These are phyloP conservation scores for Leptarthrus brevirostris DNA, from an alignment of 2,888 invertebrate species.

Conservation along the genomic window DNA sequence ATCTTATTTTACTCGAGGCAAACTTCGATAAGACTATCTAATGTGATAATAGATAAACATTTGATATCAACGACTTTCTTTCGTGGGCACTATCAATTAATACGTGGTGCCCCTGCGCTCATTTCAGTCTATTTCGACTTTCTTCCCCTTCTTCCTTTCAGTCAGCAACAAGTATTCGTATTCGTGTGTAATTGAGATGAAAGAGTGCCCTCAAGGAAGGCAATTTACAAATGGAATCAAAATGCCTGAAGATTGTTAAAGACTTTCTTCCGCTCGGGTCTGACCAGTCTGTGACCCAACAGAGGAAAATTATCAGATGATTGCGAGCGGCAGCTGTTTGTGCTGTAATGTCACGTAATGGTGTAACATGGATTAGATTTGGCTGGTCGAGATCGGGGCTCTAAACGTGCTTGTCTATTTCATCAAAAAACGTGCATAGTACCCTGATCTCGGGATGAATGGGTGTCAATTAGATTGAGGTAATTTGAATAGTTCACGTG, in stretches of 20 bases:
- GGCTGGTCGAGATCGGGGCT: not conserved
- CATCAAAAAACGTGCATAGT: not conserved
- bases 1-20: slow-evolving; percentile 12
- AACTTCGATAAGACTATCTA: slow-evolving; percentile 30
- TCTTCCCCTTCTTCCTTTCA: not conserved
- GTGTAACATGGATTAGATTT: not conserved
- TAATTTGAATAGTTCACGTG: not conserved
- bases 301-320: not conserved
- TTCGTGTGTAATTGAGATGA: slow-evolving; percentile 23
- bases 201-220: slow-evolving; percentile 11
- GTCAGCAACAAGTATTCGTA: not conserved
- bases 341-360: slow-evolving; percentile 3
- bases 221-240: slow-evolving; percentile 33
- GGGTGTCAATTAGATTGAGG: not conserved
- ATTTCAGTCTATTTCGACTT: not conserved
- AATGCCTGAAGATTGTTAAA: slow-evolving; percentile 25
- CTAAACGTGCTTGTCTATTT: not conserved
- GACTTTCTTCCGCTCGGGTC: slow-evolving; percentile 28
- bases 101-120: not conserved
- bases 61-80: not conserved
- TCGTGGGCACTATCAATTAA: not conserved
- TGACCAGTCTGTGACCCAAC: not conserved
- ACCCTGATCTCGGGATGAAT: not conserved
- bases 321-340: not conserved
- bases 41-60: slow-evolving; percentile 13